Evolutionary conservation across 2,113 vertebrate species (phyloP).

Genomic region (Rhineura floridana): DNA sequence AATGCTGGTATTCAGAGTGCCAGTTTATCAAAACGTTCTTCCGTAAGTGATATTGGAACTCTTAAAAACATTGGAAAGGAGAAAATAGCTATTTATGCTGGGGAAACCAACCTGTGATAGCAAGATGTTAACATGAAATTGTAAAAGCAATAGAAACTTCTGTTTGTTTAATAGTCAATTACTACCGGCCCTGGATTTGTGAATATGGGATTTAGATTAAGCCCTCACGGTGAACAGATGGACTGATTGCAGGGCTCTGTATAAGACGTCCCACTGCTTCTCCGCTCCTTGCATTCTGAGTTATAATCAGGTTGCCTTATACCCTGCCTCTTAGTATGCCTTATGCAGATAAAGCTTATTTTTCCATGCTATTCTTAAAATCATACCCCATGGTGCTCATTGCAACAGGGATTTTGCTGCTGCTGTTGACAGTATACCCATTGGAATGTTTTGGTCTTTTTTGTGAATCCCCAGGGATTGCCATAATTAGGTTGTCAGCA

Average conservation of each 20-base stretch:
- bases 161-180: slow-evolving; percentile 61
- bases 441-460: not conserved
- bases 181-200: slow-evolving; percentile 59
- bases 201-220: slow-evolving; percentile 70
- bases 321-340: not conserved
- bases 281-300: not conserved
- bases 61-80: slow-evolving; percentile 17
- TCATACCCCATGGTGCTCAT: not conserved
- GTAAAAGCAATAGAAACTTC: slow-evolving; percentile 44
- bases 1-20: slow-evolving; percentile 41
- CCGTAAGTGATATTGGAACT: slow-evolving; percentile 48
- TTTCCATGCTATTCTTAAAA: not conserved
- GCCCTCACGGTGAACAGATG: slow-evolving; percentile 70
- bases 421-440: fast-evolving
- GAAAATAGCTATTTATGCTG: slow-evolving; percentile 22
- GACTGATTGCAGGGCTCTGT: slow-evolving; percentile 56
- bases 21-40: slow-evolving; percentile 61
- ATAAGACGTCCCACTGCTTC: not conserved
- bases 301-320: not conserved
- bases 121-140: slow-evolving; percentile 53
- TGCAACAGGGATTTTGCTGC: not conserved
- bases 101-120: slow-evolving; percentile 41
- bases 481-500: not conserved
- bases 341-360: not conserved
- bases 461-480: not conserved